phyloP scores from a whole-genome alignment of 2,888 invertebrate species.

The Macrophya annulata region DNA sequence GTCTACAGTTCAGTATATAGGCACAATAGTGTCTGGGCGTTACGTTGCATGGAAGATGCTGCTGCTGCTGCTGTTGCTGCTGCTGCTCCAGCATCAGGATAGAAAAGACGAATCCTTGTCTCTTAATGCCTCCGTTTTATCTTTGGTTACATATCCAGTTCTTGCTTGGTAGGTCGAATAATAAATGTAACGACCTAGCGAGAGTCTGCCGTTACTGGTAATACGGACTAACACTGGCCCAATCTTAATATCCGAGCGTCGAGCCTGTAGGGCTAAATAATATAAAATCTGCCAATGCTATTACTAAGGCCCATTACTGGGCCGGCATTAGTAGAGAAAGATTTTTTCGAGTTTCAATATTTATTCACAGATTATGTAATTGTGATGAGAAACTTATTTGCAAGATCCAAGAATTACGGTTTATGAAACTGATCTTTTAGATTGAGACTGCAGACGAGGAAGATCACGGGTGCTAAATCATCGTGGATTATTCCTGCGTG shows the following conservation, averaged over 20 bases:
- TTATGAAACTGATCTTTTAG: constrained; percentile 17
- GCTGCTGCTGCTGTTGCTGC: not conserved
- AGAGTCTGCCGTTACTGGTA: too few species aligned
- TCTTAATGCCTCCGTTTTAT: constrained; percentile 34
- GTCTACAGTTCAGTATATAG: constrained; percentile 1
- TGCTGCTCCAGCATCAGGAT: not conserved
- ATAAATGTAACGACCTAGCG: constrained; percentile 20
- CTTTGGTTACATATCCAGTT: constrained; percentile 25
- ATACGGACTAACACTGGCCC: too few species aligned
- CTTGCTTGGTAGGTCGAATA: constrained; percentile 26
- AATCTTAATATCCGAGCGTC: too few species aligned
- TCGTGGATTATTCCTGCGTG: not conserved
- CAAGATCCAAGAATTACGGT: not conserved
- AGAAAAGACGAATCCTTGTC: constrained; percentile 37
- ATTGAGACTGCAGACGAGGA: not conserved
- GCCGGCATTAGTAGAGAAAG: not conserved
- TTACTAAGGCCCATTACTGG: too few species aligned
- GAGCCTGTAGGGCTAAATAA: too few species aligned
- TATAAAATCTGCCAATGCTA: too few species aligned
- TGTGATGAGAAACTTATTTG: not conserved
- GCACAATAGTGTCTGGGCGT: constrained; percentile 39
- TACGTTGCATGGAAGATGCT: constrained; percentile 4
- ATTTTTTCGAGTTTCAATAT: constrained; percentile 1
- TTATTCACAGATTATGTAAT: not conserved
- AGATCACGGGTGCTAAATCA: not conserved